Evolutionary conservation across 2,888 invertebrate species (phyloP).

Genomic region (Erynnis tages): DNA sequence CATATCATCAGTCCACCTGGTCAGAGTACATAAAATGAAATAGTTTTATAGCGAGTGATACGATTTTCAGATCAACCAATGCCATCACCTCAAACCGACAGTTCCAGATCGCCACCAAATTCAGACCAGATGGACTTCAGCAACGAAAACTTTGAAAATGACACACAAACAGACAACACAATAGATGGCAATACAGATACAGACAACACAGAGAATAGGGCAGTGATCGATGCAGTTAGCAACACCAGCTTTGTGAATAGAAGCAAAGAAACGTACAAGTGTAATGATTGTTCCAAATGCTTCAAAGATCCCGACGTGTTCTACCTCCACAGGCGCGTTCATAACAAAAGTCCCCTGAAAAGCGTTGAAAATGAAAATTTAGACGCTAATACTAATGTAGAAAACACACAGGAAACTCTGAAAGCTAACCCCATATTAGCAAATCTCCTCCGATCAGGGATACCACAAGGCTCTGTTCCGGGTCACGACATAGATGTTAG

Average conservation of each 20-base stretch:
- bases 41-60: background rate
- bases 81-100: conserved; percentile 13
- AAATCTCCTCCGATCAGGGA: conserved; percentile 51
- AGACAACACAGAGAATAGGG: conserved; percentile 14
- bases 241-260: conserved; percentile 12
- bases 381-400: conserved; percentile 37
- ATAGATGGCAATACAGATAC: conserved; percentile 10
- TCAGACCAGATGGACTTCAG: background rate
- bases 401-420: conserved; percentile 48
- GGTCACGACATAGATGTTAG: conserved; percentile 35
- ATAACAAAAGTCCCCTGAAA: conserved; percentile 35
- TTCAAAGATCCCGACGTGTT: conserved; percentile 75
- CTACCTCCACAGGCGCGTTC: conserved; percentile 56
- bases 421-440: conserved; percentile 68
- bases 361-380: conserved; percentile 53
- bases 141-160: conserved; percentile 1
- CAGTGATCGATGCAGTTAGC: conserved; percentile 10
- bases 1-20: no score
- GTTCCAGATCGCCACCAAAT: background rate
- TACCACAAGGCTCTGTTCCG: conserved; percentile 32
- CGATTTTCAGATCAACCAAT: conserved; percentile 29
- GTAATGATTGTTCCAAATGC: conserved; percentile 64
- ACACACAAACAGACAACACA: background rate
- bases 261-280: conserved; percentile 46
- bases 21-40: no score